Percentiles rank a stretch among this genome's conserved stretches.
phyloP scores from a whole-genome alignment of 2,113 vertebrate genomes.

The Xenopus tropicalis region DNA sequence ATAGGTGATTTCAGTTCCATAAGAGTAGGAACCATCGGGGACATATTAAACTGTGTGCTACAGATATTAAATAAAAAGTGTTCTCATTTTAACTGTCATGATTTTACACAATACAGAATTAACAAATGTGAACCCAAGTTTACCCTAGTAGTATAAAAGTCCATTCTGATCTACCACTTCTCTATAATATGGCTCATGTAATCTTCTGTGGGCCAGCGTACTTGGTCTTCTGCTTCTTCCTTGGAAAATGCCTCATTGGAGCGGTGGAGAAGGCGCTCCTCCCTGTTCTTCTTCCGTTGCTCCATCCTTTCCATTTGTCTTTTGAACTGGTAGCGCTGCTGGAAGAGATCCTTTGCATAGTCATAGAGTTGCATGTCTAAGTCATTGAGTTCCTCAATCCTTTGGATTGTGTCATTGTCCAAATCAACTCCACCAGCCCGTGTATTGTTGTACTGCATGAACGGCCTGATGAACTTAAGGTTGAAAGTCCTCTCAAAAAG shows the following conservation, averaged over 20 bases:
- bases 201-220: constrained; percentile 91
- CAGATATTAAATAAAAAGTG: constrained; percentile 35
- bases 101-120: constrained; percentile 31
- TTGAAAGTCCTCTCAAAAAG: constrained; percentile 96
- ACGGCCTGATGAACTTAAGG: constrained; percentile 94
- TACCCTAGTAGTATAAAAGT: constrained; percentile 58
- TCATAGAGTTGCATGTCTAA: constrained; percentile 97
- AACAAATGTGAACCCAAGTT: constrained; percentile 27
- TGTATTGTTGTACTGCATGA: constrained; percentile 98
- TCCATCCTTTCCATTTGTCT: constrained; percentile 89
- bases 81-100: constrained; percentile 16
- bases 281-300: constrained; percentile 81
- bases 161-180: constrained; percentile 83
- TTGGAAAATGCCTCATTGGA: constrained; percentile 72
- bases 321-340: constrained; percentile 95
- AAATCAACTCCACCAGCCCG: constrained; percentile 91
- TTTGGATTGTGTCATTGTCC: constrained; percentile 82
- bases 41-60: constrained; percentile 24
- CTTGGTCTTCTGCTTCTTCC: constrained; percentile 73
- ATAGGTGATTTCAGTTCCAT: not conserved
- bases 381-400: constrained; percentile 95
- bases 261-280: constrained; percentile 75
- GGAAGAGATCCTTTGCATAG: constrained; percentile 96
- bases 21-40: not conserved
- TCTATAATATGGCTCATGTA: constrained; percentile 99